Percentiles rank a stretch among this genome's conserved stretches.
Evolutionary conservation across 2,888 invertebrate species (phyloP).

Genomic region (Aproaerema taeniolella): DNA sequence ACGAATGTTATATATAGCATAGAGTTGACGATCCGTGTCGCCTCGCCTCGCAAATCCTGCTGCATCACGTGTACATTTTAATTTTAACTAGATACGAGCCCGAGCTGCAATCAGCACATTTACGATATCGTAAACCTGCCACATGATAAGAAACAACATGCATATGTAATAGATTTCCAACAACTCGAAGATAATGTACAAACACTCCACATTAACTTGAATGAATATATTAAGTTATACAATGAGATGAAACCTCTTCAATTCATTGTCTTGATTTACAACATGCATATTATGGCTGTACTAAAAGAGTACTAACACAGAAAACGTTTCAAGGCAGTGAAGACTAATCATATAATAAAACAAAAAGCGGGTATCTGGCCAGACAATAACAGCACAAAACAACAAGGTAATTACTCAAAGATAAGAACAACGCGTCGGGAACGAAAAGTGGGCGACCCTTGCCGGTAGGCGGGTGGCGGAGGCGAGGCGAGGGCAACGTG

Average conservation of each 20-base stretch:
- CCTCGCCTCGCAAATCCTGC: constrained; percentile 35
- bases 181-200: no score
- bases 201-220: no score
- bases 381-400: constrained; percentile 51
- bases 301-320: constrained; percentile 19
- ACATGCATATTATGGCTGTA: constrained; percentile 10
- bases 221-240: no score
- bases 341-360: constrained; percentile 33
- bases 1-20: constrained; percentile 36
- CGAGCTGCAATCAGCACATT: constrained; percentile 36
- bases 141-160: not conserved
- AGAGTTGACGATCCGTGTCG: no score
- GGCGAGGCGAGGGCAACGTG: constrained; percentile 23
- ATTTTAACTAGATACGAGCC: no score
- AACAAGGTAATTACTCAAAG: constrained; percentile 60
- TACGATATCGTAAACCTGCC: constrained; percentile 28
- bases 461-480: constrained; percentile 25
- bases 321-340: constrained; percentile 10
- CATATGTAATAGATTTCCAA: no score
- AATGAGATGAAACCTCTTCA: no score
- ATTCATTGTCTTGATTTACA: no score
- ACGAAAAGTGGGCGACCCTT: constrained; percentile 43
- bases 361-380: constrained; percentile 33
- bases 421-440: constrained; percentile 53
- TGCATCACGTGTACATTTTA: constrained; percentile 36